These are phyloP conservation scores for Micromys minutus DNA, from an alignment of 2,113 vertebrate genomes.

Conservation along the genomic window DNA sequence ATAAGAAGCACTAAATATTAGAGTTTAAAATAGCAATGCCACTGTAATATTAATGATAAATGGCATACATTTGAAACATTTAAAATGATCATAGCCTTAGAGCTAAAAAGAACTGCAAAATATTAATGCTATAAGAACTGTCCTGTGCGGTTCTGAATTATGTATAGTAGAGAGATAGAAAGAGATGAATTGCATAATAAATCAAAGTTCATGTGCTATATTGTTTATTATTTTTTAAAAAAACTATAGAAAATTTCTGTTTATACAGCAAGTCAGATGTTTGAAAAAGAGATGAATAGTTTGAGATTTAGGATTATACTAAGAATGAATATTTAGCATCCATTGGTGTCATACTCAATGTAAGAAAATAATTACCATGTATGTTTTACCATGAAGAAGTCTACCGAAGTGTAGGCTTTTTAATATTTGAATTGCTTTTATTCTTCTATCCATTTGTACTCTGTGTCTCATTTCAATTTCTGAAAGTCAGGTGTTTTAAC, in stretches of 20 bases:
- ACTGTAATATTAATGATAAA: slow-evolving; percentile 87
- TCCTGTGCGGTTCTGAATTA: slow-evolving; percentile 86
- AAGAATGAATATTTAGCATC: slow-evolving; percentile 85
- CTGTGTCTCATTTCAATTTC: slow-evolving; percentile 77
- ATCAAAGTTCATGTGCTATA: slow-evolving; percentile 86
- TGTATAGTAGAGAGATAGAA: slow-evolving; percentile 86
- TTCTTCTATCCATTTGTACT: slow-evolving; percentile 76
- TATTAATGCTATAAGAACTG: slow-evolving; percentile 86
- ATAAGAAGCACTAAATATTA: slow-evolving; percentile 83
- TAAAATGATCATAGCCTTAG: slow-evolving; percentile 87
- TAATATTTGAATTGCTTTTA: slow-evolving; percentile 76
- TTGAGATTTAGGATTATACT: slow-evolving; percentile 85
- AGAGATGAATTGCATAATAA: slow-evolving; percentile 90
- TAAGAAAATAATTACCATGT: slow-evolving; percentile 84
- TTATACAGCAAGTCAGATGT: slow-evolving; percentile 86
- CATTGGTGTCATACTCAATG: slow-evolving; percentile 79
- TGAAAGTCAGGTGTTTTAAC: slow-evolving; percentile 73
- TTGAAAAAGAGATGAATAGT: slow-evolving; percentile 85
- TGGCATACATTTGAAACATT: slow-evolving; percentile 87
- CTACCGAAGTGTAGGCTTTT: slow-evolving; percentile 73
- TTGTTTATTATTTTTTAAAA: slow-evolving; percentile 82
- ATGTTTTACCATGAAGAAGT: slow-evolving; percentile 78
- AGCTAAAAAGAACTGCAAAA: slow-evolving; percentile 84
- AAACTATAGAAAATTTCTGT: slow-evolving; percentile 81
- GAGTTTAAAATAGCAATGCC: slow-evolving; percentile 83